Evolutionary conservation across 2,797 vertebrate genomes (phyloP), one percentile per base, ranked within the genome.

Genomic region (Holocentrus rufus): DNA sequence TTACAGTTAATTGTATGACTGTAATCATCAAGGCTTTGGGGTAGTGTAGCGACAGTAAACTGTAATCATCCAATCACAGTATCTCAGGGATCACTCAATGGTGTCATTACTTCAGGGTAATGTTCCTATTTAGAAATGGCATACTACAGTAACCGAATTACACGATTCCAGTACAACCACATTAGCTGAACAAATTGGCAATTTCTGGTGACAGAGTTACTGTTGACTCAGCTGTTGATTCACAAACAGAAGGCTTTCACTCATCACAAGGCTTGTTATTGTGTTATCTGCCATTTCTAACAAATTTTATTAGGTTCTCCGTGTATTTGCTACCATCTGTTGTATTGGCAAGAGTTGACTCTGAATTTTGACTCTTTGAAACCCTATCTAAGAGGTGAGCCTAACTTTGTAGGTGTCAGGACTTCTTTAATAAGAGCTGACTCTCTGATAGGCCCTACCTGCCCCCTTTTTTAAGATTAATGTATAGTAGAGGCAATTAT

Each of bases 51-150:
- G 59, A 23, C 36, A 72, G 50, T 2, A 18, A 14, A 70, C 73
- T 39, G 52, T 18, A 64, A 56, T 44, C 56, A 10, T 39, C 25
- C 6, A 27, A 34, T 61, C 47, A 23, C 2, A n/a, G 30, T 7
- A 52, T 65, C 34, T 61, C 53, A 70, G 69, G 55, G 59, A 53
- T 74, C 65, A 66, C 49, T 34, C 39, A 60, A 5, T 39, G 42
- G 42, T 30, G 10, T 72, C 5, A 20, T 50, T 30, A n/a, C 27
- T 25, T 65, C 46, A 27, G 65, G 31, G 49, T 47, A 39, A 68
- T 71, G 71, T 49, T 71, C 52, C 50, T 30, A 1, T 47, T 34
- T 18, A 50, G 36, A 49, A 25, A 31, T 70, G n/a, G 17, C 6
- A 18, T 34, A 46, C 5, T 34, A 39, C 17, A 57, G 1, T 50